Evolutionary conservation across 1,140 invertebrate species (phyloP), one percentile per base, ranked within the genome.

Genomic region (Medauroidea extradentata): DNA sequence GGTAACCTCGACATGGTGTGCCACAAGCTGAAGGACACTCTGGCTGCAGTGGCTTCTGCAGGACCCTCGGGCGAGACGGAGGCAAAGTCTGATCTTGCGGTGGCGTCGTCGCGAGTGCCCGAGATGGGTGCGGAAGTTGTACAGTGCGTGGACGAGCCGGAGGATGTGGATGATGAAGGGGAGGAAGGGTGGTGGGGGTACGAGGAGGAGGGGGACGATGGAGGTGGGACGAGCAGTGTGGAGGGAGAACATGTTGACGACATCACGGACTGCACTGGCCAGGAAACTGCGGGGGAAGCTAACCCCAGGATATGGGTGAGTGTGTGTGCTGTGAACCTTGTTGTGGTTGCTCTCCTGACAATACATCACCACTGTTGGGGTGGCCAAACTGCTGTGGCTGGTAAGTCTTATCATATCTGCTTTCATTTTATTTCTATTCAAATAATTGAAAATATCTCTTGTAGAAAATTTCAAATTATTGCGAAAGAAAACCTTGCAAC

Each of bases 1-100:
- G 75, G 73, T 64, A 72, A 72, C 19, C 75, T 71, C 19, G 73
- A 74, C 61, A 72, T 71, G 46, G 67, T 73, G 29, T 72, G 70
- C 65, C 63, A 68, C 53, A 69, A 73, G 46, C 19, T 49, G n/a
- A n/a, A 14, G 14, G 54, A 29, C 7, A 19, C 41, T 18, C 19
- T 29, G 16, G 34, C 24, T 18, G 54, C 25, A 46, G 49, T n/a
- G 46, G 54, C 14, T 24, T 25, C 38, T 60, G 27, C 16, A 51
- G 50, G 14, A 48, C 19, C 23, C 21, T 60, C 38, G 25, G 50
- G 34, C 50, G 34, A 11, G 48, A 25, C 41, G 41, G 29, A 43
- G 41, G 3, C 1, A 63, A 61, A 59, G 44, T 65, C 57, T 16
- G 60, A 64, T 27, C 60, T 62, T 58, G 53, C 61, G 46, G 49